Evolutionary conservation across 2,888 invertebrate species (phyloP), one percentile per base, ranked within the genome.

Genomic region (Julus scanicus): DNA sequence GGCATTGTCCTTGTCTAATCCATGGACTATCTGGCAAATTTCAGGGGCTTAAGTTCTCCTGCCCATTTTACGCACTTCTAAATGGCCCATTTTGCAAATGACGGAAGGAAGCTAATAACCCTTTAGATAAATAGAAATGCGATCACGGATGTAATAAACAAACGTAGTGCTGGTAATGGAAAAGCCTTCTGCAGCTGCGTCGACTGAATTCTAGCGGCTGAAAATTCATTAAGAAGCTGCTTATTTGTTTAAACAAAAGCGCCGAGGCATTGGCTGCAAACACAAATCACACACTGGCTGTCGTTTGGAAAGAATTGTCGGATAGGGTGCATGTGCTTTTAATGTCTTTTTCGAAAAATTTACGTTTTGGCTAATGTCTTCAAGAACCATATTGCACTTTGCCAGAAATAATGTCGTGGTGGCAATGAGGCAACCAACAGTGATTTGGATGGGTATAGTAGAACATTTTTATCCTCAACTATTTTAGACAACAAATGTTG

Each of bases 111-210:
- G 57, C 17, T 57, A 57, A 57, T 57, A 57, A 57, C 57, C 57
- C 57, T 57, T 57, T 57, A 57, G 57, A 57, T 57, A 57, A 57
- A 57, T 57, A 57, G 57, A 57, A 57, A 57, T 57, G 57, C 57
- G 17, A 57, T 57, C 57, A 57, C 57, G 57, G 57, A 57, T 57
- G 57, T n/a, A 57, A 57, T 57, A 57, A 57, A 57, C 57, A 57
- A 57, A 57, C 57, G 57, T n/a, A 57, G 57, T 17, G 57, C 57
- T 15, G 57, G 57, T 57, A 57, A 57, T 17, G 15, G 57, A 6
- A 57, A 57, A 57, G 17, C 57, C 57, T 57, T 57, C n/a, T 17
- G 57, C 57, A 57, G 57, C 57, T 57, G 57, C 53, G 53, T 53
- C 53, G 53, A 9, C 53, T 53, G 53, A 11, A 15, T 57, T 57